Evolutionary conservation across 2,113 vertebrate genomes (phyloP), one percentile per base, ranked within the genome.

Genomic region (Gallinago undulata): DNA sequence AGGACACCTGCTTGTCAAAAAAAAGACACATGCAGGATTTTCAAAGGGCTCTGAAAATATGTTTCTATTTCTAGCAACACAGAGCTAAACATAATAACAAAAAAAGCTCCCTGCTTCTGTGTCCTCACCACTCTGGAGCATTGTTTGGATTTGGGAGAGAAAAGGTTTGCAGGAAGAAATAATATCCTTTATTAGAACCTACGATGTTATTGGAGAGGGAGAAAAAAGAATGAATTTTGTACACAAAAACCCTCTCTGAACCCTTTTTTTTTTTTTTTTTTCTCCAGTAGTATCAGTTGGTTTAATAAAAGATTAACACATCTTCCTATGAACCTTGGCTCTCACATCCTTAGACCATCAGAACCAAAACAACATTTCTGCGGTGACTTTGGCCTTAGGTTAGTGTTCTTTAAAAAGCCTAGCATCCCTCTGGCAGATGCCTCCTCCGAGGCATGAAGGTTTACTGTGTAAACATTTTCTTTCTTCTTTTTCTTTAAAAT

Each of bases 271-370:
- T 63, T 48, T 63, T 76, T 85, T 53, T 27, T 37, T 51, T 64
- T 19, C 16, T 55, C 53, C 57, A 45, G 51, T 82, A 81, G 41
- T 75, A 84, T 94, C 74, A 17, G 66, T 90, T 87, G 43, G 43
- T 82, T 96, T 96, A 93, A 94, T 95, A 87, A 95, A 95, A 94
- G 84, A 92, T 96, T 89, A 75, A 84, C 94, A 72, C 76, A 15
- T 82, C 47, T 89, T 89, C 66, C 69, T 66, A 43, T 76, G 91
- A 93, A 87, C 77, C 84, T 94, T 87, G 66, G 12, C 33, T 91
- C 53, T 96, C 39, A 37, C 69, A 79, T 51, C 74, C 56, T 75
- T 45, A 95, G 81, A 91, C 87, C 37, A 60, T 73, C 39, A 43
- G 56, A 93, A 89, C 31, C 25, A 68, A 68, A 89, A 50, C 63